Evolutionary conservation across 92 coral and sea anemone species (phyloP).

Genomic region (Anthopleura xanthogrammica): DNA sequence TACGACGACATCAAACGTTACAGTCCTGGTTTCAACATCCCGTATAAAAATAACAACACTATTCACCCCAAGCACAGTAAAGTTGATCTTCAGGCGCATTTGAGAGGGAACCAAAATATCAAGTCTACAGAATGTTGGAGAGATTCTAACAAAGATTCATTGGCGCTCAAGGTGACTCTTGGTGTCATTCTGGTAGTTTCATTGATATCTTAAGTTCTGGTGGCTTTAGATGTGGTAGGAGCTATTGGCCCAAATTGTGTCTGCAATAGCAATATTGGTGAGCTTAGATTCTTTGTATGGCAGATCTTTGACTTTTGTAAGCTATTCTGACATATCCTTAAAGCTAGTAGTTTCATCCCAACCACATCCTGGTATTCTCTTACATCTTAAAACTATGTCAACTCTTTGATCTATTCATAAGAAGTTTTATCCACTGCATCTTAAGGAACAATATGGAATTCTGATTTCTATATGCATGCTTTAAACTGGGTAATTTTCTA

Average conservation of each 20-base stretch:
- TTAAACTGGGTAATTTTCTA: neutral
- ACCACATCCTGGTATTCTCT: no score
- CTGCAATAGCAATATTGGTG: neutral
- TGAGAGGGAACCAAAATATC: neutral
- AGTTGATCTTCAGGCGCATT: neutral
- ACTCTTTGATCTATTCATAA: no score
- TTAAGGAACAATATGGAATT: no score
- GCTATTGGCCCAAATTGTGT: neutral
- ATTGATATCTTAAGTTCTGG: neutral
- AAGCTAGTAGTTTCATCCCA: no score
- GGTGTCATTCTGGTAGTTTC: neutral
- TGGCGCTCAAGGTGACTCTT: neutral
- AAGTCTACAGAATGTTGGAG: neutral
- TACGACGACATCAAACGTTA: neutral
- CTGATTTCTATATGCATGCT: neutral
- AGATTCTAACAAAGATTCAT: neutral
- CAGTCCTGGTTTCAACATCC: neutral
- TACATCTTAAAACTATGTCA: no score
- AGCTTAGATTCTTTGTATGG: neutral
- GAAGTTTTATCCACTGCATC: no score
- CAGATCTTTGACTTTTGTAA: no score
- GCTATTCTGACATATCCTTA: no score
- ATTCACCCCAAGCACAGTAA: neutral
- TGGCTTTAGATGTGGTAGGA: neutral
- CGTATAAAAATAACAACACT: neutral